phyloP scores from a whole-genome alignment of 2,888 invertebrate species.

The Crocallis elinguaria region DNA sequence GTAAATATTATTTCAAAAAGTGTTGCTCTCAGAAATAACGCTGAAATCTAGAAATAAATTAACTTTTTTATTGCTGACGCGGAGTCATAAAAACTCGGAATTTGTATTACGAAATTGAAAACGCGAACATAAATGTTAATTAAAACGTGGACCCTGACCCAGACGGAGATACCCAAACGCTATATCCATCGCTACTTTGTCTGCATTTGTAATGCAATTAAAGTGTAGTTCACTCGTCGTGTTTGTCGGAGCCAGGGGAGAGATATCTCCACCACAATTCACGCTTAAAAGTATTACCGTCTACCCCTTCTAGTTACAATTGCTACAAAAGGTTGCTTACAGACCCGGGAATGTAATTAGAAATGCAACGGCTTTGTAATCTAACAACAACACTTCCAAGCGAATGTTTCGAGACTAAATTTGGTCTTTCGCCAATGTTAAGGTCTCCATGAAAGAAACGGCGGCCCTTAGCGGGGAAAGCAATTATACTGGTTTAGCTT shows the following conservation, averaged over 20 bases:
- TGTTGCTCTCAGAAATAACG: conserved; percentile 14
- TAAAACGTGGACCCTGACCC: not conserved
- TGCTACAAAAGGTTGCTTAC: conserved; percentile 20
- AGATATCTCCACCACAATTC: conserved; percentile 1
- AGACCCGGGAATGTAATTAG: conserved; percentile 48
- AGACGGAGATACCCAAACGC: not conserved
- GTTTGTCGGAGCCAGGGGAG: not conserved
- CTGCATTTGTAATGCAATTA: conserved; percentile 21
- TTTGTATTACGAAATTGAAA: conserved; percentile 28
- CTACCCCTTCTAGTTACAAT: conserved; percentile 19
- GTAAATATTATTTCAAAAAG: conserved; percentile 38
- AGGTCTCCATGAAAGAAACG: conserved; percentile 21
- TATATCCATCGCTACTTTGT: conserved; percentile 1
- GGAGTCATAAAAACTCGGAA: conserved; percentile 20
- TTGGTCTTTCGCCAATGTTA: conserved; percentile 44
- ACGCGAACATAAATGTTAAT: conserved; percentile 17
- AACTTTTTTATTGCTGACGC: conserved; percentile 29
- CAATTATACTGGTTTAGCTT: conserved; percentile 31
- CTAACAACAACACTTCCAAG: conserved; percentile 33
- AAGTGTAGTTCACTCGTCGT: not conserved
- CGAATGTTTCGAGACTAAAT: conserved; percentile 32
- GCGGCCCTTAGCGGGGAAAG: conserved; percentile 15
- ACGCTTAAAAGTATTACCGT: conserved; percentile 11
- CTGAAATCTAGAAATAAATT: conserved; percentile 30
- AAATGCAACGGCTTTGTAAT: conserved; percentile 39